These are phyloP conservation scores for Pheucticus melanocephalus DNA, from an alignment of 2,113 vertebrate genomes.

Conservation along the genomic window DNA sequence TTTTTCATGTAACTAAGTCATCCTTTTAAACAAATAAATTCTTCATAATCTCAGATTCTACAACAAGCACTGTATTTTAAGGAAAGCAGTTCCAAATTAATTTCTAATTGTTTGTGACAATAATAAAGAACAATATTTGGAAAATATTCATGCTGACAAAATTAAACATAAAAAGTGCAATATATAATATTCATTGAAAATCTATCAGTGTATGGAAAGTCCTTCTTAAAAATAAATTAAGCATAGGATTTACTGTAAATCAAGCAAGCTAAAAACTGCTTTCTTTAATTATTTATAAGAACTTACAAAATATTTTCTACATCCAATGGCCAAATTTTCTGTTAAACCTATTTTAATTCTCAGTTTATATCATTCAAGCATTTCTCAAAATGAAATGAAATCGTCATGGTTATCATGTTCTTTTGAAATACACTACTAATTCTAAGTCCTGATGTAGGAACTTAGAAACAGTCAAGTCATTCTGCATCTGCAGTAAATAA, in stretches of 20 bases:
- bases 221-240: neutral
- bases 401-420: accelerated
- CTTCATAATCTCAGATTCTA: neutral
- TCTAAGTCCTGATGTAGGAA: neutral
- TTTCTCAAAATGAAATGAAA: neutral
- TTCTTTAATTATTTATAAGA: neutral
- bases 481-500: neutral
- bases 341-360: neutral
- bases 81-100: neutral
- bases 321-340: neutral
- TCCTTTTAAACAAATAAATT: neutral
- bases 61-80: neutral
- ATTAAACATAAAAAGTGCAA: neutral
- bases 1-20: neutral
- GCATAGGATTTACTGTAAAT: neutral
- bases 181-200: neutral
- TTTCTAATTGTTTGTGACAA: neutral
- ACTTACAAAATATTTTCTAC: neutral
- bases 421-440: neutral
- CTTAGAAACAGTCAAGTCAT: neutral
- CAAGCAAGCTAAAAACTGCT: neutral
- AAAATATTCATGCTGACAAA: neutral
- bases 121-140: neutral
- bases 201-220: neutral
- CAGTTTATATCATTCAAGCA: neutral